Conservation (phyloP, 2,888 invertebrate species). For the Morinoia aosen region DNA sequence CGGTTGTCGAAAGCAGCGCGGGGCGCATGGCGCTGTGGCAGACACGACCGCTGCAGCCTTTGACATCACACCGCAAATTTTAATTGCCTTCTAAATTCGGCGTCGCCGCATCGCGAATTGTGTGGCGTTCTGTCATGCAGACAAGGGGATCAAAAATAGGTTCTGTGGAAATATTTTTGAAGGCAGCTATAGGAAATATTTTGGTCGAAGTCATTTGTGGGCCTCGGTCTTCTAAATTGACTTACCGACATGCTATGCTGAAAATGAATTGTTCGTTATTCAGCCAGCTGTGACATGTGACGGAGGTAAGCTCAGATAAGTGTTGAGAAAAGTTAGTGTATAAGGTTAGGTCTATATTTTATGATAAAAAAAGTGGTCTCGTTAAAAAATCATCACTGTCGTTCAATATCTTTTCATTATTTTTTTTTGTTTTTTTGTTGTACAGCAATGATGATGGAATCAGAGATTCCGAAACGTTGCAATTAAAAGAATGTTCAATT, state of each 20-base stretch:
- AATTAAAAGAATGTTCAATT: no score
- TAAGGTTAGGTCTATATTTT: not conserved
- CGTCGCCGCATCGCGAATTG: not conserved
- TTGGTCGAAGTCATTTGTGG: not conserved
- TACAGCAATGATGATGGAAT: no score
- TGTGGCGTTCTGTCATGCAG: not conserved
- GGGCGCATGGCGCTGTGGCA: not conserved
- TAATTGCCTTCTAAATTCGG: constrained; percentile 47
- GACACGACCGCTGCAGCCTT: constrained; percentile 7
- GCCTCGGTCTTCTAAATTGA: not conserved
- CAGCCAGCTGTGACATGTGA: not conserved
- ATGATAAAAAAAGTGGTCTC: not conserved
- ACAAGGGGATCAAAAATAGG: not conserved
- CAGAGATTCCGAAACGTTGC: no score
- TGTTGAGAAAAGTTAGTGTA: not conserved
- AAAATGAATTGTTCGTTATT: not conserved
- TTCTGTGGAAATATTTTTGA: not conserved
- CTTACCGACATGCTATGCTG: not conserved
- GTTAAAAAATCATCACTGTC: not conserved
- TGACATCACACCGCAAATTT: constrained; percentile 50
- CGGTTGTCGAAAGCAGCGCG: not conserved
- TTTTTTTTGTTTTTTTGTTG: no score
- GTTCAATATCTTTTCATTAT: no score
- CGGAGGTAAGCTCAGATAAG: not conserved
- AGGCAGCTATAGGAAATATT: not conserved